Conservation (phyloP, 2,888 invertebrate genomes). For the Pseudanteris insignis region DNA sequence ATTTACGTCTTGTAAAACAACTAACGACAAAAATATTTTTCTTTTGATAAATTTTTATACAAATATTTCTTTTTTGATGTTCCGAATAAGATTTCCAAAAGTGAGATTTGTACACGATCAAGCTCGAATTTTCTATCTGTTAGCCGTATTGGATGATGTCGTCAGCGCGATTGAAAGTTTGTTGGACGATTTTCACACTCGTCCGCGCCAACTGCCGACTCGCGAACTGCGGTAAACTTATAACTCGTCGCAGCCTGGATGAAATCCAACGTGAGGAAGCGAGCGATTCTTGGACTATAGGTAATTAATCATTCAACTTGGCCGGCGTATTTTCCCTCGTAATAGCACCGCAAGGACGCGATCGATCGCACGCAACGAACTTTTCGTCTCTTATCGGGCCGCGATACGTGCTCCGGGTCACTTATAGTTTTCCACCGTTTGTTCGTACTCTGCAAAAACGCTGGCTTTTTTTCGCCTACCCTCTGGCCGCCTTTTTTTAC, state of each 20-base stretch:
- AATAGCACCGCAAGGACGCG: constrained; percentile 8
- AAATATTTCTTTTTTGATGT: too few relatives aligned
- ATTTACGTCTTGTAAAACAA: too few relatives aligned
- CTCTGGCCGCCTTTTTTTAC: neutral
- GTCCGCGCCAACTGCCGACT: constrained; percentile 18
- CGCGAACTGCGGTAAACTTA: constrained; percentile 32
- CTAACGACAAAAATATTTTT: too few relatives aligned
- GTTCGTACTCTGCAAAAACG: constrained; percentile 10
- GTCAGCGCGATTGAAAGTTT: constrained; percentile 25
- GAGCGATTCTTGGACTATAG: constrained; percentile 42
- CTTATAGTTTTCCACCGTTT: constrained; percentile 10
- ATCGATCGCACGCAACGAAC: constrained; percentile 17
- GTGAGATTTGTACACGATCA: too few relatives aligned
- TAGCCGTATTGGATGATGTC: too few relatives aligned
- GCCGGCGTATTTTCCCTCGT: constrained; percentile 29
- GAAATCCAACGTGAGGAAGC: constrained; percentile 50
- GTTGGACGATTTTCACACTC: constrained; percentile 27
- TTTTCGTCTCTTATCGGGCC: constrained; percentile 23
- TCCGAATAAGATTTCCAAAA: too few relatives aligned
- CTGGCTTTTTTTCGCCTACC: neutral
- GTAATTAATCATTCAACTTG: constrained; percentile 48
- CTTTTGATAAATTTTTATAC: too few relatives aligned
- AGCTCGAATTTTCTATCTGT: too few relatives aligned
- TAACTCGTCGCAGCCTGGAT: constrained; percentile 37
- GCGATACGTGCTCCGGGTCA: constrained; percentile 18